phyloP scores from a whole-genome alignment of 2,797 vertebrate species.

The Sphenodon punctatus region DNA sequence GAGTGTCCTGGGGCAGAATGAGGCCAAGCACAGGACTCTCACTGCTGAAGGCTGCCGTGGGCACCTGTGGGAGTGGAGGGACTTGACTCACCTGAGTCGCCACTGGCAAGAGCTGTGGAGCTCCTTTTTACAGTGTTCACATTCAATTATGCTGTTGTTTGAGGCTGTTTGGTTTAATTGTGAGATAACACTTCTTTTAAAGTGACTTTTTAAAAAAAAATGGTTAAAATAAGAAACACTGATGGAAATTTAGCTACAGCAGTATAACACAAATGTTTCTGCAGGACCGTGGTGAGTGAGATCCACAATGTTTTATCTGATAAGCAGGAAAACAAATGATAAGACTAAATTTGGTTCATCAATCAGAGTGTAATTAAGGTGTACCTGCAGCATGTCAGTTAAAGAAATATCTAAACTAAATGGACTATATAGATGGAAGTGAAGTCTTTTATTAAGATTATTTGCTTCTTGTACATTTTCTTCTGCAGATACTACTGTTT shows the following conservation, averaged over 20 bases:
- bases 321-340: conserved; percentile 15
- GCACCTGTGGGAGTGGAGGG: too few species aligned
- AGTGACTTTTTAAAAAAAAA: background rate
- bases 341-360: conserved; percentile 10
- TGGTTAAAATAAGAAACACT: background rate
- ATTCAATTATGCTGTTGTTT: background rate
- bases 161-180: background rate
- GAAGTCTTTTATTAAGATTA: background rate
- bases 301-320: background rate
- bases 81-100: too few species aligned
- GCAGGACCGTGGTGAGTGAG: background rate
- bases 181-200: background rate
- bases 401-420: background rate
- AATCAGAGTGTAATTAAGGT: conserved; percentile 16
- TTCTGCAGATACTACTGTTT: background rate
- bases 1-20: too few species aligned
- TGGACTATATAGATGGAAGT: background rate
- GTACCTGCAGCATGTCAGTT: background rate
- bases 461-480: background rate
- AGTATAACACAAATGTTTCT: background rate
- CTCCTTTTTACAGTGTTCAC: background rate
- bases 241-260: background rate
- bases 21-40: too few species aligned
- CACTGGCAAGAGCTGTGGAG: background rate
- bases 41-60: too few species aligned